Conservation (phyloP, 2,113 vertebrate species). For the Sturnira hondurensis region DNA sequence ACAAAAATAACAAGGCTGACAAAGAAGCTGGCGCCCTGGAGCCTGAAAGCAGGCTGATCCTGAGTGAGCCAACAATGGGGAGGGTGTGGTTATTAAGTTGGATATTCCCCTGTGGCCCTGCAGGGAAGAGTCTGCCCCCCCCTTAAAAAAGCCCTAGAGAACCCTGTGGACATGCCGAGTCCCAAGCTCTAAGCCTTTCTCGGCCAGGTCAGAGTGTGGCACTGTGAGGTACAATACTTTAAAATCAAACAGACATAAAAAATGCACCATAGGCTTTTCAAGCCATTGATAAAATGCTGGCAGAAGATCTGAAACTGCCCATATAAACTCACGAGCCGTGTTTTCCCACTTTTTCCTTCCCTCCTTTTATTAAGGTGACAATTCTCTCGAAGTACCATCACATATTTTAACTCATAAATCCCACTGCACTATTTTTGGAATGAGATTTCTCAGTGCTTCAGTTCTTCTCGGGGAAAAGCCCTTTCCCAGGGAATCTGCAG, state of each 20-base stretch:
- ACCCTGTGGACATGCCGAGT: rapidly evolving
- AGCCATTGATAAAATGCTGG: not conserved
- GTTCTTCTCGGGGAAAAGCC: not conserved
- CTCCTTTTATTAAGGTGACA: not conserved
- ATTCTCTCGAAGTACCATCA: not conserved
- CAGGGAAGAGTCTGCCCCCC: not conserved
- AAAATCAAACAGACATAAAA: not conserved
- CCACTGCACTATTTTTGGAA: not conserved
- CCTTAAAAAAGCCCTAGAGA: not conserved
- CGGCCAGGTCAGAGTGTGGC: not conserved
- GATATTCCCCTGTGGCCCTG: not conserved
- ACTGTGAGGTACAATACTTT: not conserved
- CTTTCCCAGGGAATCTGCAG: not conserved
- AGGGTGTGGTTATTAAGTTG: not conserved
- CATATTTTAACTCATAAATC: not conserved
- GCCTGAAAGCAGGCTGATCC: not conserved
- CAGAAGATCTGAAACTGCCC: not conserved
- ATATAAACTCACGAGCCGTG: not conserved
- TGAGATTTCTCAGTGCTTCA: not conserved
- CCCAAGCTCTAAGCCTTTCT: not conserved
- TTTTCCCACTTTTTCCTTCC: not conserved
- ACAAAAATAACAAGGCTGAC: not conserved
- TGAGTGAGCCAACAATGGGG: not conserved
- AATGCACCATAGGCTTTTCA: not conserved
- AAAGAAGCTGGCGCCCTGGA: not conserved